Evolutionary conservation across 2,797 vertebrate genomes (phyloP).

Genomic region (Gadopsis marmoratus): DNA sequence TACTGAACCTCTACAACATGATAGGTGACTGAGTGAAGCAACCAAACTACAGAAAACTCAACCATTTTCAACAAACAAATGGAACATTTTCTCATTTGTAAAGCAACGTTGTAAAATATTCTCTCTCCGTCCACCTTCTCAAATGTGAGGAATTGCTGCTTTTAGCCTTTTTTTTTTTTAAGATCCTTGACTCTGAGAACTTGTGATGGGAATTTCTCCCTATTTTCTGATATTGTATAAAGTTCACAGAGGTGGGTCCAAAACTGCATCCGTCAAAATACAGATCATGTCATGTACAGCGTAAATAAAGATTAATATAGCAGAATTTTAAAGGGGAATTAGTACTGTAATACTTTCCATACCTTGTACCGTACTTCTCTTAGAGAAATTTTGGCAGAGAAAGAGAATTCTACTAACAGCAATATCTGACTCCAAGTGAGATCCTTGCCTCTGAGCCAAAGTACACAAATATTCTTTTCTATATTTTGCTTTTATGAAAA

Average conservation of each 20-base stretch:
- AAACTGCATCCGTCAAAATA: not conserved
- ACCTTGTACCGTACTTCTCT: not conserved
- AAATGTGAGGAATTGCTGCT: not conserved
- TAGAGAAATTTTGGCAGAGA: not conserved
- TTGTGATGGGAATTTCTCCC: no score
- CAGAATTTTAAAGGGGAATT: not conserved
- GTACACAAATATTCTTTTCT: not conserved
- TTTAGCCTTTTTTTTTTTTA: not conserved
- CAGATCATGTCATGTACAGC: no score
- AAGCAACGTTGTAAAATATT: not conserved
- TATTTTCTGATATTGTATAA: no score
- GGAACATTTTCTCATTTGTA: not conserved
- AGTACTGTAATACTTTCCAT: not conserved
- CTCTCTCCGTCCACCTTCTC: not conserved
- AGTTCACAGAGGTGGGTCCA: not conserved
- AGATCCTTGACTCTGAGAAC: not conserved
- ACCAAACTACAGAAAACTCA: no score
- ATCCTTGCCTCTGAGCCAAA: not conserved
- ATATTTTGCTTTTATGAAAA: not conserved
- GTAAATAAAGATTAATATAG: not conserved
- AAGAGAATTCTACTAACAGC: not conserved
- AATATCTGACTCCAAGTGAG: not conserved
- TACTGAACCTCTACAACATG: not conserved
- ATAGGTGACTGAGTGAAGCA: not conserved
- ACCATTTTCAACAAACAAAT: no score